A percentile compares a stretch with the other conserved stretches of the same genome.
Evolutionary conservation across 2,113 vertebrate species (phyloP).

Genomic region (Eulemur macaco): DNA sequence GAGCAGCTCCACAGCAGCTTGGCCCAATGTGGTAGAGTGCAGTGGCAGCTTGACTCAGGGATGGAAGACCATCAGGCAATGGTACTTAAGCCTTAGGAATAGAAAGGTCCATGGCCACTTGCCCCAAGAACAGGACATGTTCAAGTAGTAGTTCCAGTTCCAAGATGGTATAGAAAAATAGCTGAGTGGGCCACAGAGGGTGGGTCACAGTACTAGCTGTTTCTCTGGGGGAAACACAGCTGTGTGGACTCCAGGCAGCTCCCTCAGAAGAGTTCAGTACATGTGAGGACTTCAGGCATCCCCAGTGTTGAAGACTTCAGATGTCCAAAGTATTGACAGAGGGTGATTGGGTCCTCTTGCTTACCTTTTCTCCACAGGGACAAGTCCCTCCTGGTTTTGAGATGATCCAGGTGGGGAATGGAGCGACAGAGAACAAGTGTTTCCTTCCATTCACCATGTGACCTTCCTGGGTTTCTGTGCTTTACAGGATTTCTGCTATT

Average conservation of each 20-base stretch:
- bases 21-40: neutral
- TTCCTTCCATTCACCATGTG: neutral
- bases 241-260: neutral
- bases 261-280: neutral
- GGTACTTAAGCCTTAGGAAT: neutral
- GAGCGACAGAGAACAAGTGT: neutral
- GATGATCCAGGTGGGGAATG: neutral
- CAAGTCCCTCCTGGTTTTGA: neutral
- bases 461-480: neutral
- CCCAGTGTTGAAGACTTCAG: neutral
- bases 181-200: neutral
- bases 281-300: neutral
- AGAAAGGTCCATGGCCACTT: neutral
- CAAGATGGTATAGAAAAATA: neutral
- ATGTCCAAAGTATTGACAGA: neutral
- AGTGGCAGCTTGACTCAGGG: neutral
- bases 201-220: neutral
- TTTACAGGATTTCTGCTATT: neutral
- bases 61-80: neutral
- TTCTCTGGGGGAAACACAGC: neutral
- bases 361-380: neutral
- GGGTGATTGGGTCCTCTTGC: neutral
- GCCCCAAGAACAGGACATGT: neutral
- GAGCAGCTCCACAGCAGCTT: neutral
- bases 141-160: neutral